phyloP scores from a whole-genome alignment of 2,888 invertebrate genomes.

The Odontocolon sp. region DNA sequence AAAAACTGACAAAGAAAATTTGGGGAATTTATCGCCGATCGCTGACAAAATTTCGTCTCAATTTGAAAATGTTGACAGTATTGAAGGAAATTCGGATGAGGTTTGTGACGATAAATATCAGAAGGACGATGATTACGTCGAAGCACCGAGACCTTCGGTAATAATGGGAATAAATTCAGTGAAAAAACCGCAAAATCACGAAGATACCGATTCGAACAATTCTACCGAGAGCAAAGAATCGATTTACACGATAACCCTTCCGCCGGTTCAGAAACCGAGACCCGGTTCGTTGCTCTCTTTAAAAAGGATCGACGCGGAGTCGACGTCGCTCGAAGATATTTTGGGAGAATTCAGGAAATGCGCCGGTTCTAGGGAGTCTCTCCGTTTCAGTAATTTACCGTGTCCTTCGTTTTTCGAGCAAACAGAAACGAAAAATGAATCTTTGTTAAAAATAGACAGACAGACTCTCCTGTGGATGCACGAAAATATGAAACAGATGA shows the following conservation, averaged over 20 bases:
- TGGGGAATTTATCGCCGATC: too few relatives aligned
- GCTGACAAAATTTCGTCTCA: too few relatives aligned
- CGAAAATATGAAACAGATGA: constrained; percentile 13
- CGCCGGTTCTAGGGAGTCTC: not conserved
- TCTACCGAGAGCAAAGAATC: not conserved
- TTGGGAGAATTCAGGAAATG: not conserved
- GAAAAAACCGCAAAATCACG: not conserved
- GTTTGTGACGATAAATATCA: not conserved
- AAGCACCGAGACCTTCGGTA: constrained; percentile 32
- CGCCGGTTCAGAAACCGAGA: not conserved
- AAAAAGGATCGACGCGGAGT: not conserved
- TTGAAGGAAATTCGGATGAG: not conserved
- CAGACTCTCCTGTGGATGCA: constrained; percentile 31
- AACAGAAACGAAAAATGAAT: not conserved
- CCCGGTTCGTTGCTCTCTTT: not conserved
- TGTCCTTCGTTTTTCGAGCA: constrained; percentile 8
- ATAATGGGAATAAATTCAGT: constrained; percentile 17
- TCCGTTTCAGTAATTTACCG: constrained; percentile 6
- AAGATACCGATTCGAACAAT: not conserved
- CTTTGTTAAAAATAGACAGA: not conserved
- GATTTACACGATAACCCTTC: not conserved
- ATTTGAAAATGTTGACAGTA: too few relatives aligned
- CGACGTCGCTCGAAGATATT: constrained; percentile 13
- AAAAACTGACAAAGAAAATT: not conserved
- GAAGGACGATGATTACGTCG: not conserved